phyloP scores from a whole-genome alignment of 2,888 invertebrate species.

The Drosophila ustulata region DNA sequence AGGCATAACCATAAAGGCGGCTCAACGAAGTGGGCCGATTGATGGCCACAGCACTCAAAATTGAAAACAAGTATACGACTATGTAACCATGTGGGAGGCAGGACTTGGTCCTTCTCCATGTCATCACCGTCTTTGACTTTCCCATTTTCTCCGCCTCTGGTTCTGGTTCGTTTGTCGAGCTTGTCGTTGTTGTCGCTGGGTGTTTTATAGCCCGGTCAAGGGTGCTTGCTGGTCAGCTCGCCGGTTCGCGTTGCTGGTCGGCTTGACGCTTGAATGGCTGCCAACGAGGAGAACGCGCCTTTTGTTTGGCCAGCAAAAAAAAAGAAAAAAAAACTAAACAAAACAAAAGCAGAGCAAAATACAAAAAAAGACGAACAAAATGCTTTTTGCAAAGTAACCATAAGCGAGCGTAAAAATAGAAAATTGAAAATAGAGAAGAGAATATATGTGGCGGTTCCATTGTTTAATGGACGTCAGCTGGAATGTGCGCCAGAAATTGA shows the following conservation, averaged over 20 bases:
- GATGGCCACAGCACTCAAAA: slow-evolving; percentile 73
- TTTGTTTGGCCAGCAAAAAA: slow-evolving; percentile 68
- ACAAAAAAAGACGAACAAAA: slow-evolving; percentile 54
- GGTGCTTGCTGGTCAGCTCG: slow-evolving; percentile 73
- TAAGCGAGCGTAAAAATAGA: slow-evolving; percentile 72
- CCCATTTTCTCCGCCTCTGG: slow-evolving; percentile 12
- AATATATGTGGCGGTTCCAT: slow-evolving; percentile 64
- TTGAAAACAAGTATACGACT: slow-evolving; percentile 46
- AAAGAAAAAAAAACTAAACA: slow-evolving; percentile 17
- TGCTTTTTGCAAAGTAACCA: slow-evolving; percentile 77
- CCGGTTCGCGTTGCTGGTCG: slow-evolving; percentile 59
- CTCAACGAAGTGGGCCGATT: slow-evolving; percentile 62
- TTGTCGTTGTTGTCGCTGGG: slow-evolving; percentile 20
- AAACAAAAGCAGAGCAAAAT: slow-evolving; percentile 39
- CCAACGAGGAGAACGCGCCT: slow-evolving; percentile 74
- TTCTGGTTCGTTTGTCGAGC: not conserved
- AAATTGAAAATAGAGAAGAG: slow-evolving; percentile 72
- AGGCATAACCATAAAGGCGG: slow-evolving; percentile 75
- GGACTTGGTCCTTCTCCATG: slow-evolving; percentile 44
- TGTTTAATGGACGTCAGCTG: slow-evolving; percentile 80
- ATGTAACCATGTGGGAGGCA: slow-evolving; percentile 30
- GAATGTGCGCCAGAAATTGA: slow-evolving; percentile 80
- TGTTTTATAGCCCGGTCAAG: slow-evolving; percentile 77
- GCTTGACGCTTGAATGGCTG: slow-evolving; percentile 79
- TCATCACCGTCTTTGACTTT: slow-evolving; percentile 35